Conservation (phyloP, 2,797 vertebrate species). For the Pseudomugil gertrudae region DNA sequence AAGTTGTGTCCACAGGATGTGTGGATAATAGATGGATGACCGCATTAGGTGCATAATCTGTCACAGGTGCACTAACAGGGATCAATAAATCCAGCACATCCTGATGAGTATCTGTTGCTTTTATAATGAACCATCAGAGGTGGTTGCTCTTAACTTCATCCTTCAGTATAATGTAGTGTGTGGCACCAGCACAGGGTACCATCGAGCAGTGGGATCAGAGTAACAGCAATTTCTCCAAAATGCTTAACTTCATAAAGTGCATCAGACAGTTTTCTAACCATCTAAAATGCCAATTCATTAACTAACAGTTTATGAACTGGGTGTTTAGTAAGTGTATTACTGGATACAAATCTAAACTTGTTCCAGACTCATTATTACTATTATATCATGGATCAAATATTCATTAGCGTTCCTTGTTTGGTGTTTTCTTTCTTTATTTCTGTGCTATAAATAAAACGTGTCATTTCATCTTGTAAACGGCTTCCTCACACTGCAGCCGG, state of each 20-base stretch:
- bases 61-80: constrained; percentile 14
- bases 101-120: constrained; percentile 18
- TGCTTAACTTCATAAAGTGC: constrained; percentile 79
- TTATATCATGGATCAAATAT: constrained; percentile 59
- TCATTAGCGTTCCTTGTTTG: constrained; percentile 75
- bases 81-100: constrained; percentile 26
- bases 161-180: constrained; percentile 49
- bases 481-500: constrained; percentile 14
- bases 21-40: constrained; percentile 28
- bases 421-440: constrained; percentile 20
- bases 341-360: constrained; percentile 63
- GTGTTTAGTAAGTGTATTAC: constrained; percentile 58
- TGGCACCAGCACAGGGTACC: constrained; percentile 55
- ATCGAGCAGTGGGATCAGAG: constrained; percentile 47
- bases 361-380: constrained; percentile 52
- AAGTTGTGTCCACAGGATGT: background rate
- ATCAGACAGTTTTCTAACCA: constrained; percentile 61
- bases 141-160: too few relatives aligned
- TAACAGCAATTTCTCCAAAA: constrained; percentile 68
- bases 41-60: constrained; percentile 20
- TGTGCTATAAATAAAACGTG: background rate
- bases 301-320: constrained; percentile 65
- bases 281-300: constrained; percentile 60
- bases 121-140: too few relatives aligned
- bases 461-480: constrained; percentile 5